Evolutionary conservation across 1,140 invertebrate genomes (phyloP), one percentile per base, ranked within the genome.

Genomic region (Harlomillsia oculata): DNA sequence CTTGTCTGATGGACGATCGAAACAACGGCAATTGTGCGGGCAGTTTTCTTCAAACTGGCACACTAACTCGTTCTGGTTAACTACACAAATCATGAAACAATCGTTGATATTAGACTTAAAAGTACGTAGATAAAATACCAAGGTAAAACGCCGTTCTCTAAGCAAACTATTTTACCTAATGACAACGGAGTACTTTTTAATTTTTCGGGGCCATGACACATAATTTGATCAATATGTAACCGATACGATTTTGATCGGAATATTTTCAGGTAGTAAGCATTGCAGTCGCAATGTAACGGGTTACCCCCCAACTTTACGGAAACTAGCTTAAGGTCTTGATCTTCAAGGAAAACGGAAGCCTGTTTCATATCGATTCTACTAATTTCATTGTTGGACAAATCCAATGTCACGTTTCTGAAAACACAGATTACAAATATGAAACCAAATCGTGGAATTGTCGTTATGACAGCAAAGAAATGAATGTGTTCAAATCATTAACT

Each of bases 271-370:
- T 13, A 41, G 9, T 54, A 20, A 1, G 36, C 40, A 25, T 18
- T 41, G 49, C 64, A 65, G 41, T 65, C 56, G 25, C 64, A 65
- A 25, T 57, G 25, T 9, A 65, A 14, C 8, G 64, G 60, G 41
- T 65, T 65, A 3, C 51, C 56, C 29, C 52, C 58, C 18, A 65
- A 32, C 16, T 32, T 30, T 4, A 62, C 37, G 9, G 2, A 29
- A 4, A 58, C 26, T 9, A 28, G 23, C 4, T 48, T 51, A 6
- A 20, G 3, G 4, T 28, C 43, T 28, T 26, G 13, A 29, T 45
- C 25, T 2, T 16, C n/a, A 13, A 59, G 40, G 20, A 59, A 18
- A 11, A 50, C 25, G 20, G 50, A 55, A 37, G 49, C 41, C 3
- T 46, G 9, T 11, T 48, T 43, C 60, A 60, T 60, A 21, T 56